Evolutionary conservation across 2,888 invertebrate genomes (phyloP), one percentile per base, ranked within the genome.

Genomic region (Apomyelois bistriatella): DNA sequence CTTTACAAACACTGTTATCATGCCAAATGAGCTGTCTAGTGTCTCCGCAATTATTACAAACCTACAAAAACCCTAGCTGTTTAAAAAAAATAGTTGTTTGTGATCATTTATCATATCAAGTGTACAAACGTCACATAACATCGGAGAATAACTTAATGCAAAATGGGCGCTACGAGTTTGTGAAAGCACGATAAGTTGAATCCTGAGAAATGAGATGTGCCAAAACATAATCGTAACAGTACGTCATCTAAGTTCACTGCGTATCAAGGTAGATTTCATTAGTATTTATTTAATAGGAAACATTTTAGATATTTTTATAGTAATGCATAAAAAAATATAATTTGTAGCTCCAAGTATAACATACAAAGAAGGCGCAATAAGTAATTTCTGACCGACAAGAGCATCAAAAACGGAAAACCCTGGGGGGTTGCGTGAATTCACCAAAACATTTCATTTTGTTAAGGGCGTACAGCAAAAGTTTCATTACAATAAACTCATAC

Each of bases 161-260:
- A 52, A n/a, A 52, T 52, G 35, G 35, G 36, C 59, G 62, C 65
- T 65, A 58, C 66, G 60, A 74, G 67, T 72, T 74, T 68, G 72
- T 70, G 65, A 71, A 69, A 69, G 68, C 67, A 70, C 62, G 76
- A 76, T 78, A 80, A 75, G 63, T 76, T 69, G 69, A 62, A 77
- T 74, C 74, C 73, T 78, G 76, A 79, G 70, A 72, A 79, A 78
- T 76, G 76, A 72, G 69, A 58, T 58, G 57, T 1, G 9, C 32
- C 32, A 32, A 10, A 46, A 16, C 15, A 46, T 12, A 30, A 13
- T 3, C 3, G 0, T 3, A 46, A 15, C 32, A 46, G 46, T 46
- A 28, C 1, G n/a, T n/a, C 5, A n/a, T 22, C 3, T 41, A 22
- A 13, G n/a, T 38, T 6, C 3, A 9, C 7, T 32, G 7, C 9